Conservation (phyloP, 2,113 vertebrate species). For the Galbula dea region DNA sequence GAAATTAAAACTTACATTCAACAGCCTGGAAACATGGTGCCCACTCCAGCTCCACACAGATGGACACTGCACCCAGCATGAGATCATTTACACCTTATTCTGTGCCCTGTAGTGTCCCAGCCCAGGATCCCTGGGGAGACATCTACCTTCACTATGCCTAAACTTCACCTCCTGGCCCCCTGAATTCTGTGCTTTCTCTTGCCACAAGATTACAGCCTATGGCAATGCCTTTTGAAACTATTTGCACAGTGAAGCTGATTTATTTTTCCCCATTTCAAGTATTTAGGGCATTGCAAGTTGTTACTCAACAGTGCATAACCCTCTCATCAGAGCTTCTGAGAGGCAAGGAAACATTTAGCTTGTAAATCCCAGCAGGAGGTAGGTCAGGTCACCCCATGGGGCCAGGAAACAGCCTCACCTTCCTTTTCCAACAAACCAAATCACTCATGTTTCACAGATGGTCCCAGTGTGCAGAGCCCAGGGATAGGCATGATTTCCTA, state of each 20-base stretch:
- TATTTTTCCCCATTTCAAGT: neutral
- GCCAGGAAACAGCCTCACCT: neutral
- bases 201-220: neutral
- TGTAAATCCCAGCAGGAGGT: neutral
- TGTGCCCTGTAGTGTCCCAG: neutral
- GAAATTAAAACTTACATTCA: neutral
- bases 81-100: neutral
- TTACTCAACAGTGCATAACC: rapidly evolving
- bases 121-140: neutral
- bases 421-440: neutral
- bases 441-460: neutral
- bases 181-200: neutral
- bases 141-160: no score
- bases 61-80: rapidly evolving
- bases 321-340: neutral
- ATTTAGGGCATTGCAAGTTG: neutral
- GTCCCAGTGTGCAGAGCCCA: neutral
- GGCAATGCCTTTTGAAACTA: neutral
- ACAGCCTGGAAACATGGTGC: neutral
- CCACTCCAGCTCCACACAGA: neutral
- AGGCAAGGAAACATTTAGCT: neutral
- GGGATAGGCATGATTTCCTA: neutral
- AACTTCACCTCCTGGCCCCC: neutral
- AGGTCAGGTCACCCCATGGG: neutral
- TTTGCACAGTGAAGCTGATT: neutral